A percentile compares a stretch with the other conserved stretches of the same genome.
Evolutionary conservation across 2,888 invertebrate species (phyloP).

Genomic region (Schizaphis graminum): DNA sequence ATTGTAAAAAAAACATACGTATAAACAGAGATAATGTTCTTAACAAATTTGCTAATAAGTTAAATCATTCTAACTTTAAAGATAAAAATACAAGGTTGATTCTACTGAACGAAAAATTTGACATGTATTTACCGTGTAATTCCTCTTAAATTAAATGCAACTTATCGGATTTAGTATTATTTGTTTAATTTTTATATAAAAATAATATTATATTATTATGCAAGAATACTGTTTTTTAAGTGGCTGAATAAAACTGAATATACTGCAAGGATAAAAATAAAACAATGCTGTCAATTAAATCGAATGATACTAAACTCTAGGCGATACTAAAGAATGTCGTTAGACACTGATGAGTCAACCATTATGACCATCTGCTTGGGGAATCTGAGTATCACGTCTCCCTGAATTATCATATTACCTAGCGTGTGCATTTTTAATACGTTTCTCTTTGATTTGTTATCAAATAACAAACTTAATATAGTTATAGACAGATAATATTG

Average conservation of each 20-base stretch:
- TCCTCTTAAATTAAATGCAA: neutral
- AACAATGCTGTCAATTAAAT: slow-evolving; percentile 47
- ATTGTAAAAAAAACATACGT: neutral
- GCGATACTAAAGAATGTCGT: slow-evolving; percentile 43
- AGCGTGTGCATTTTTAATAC: neutral
- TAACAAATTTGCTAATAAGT: neutral
- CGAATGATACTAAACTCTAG: slow-evolving; percentile 11
- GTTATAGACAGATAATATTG: neutral
- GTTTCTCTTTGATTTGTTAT: neutral
- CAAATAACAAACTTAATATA: neutral
- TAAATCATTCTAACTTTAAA: neutral
- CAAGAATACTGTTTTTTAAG: neutral
- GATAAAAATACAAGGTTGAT: neutral
- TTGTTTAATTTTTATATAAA: neutral
- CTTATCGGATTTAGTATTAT: neutral
- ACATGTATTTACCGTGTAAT: neutral
- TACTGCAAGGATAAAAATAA: neutral
- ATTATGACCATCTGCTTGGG: slow-evolving; percentile 47
- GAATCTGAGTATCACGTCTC: slow-evolving; percentile 43
- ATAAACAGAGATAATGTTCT: neutral
- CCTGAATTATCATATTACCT: slow-evolving; percentile 17
- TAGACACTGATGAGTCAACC: slow-evolving; percentile 48
- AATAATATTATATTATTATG: neutral
- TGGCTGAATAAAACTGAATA: neutral
- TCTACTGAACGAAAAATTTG: neutral